These are phyloP conservation scores for Pseudorhiza aurosa DNA, from an alignment of 30 jellyfish, hydroid and myxozoan species.

Conservation along the genomic window DNA sequence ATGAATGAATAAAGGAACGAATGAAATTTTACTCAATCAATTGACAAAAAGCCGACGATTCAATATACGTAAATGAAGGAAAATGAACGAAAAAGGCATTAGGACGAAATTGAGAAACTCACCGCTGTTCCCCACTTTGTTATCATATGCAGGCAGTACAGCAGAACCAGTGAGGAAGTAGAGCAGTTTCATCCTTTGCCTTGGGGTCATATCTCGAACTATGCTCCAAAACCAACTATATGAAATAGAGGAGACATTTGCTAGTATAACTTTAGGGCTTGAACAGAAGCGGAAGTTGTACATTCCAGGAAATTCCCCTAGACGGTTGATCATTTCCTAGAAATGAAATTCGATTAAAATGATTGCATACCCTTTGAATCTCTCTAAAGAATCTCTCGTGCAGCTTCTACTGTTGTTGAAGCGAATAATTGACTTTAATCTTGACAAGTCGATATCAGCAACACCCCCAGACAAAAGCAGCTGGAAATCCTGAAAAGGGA, in stretches of 20 bases:
- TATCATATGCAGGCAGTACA: slow-evolving; percentile 85
- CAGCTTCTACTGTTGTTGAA: slow-evolving; percentile 83
- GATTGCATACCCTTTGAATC: slow-evolving; percentile 73
- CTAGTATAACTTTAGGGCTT: too few species aligned
- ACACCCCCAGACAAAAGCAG: slow-evolving; percentile 91
- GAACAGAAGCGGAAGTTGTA: not conserved
- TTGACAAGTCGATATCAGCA: slow-evolving; percentile 67
- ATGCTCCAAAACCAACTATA: slow-evolving; percentile 92
- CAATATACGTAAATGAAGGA: not conserved
- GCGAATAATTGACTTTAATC: slow-evolving; percentile 73
- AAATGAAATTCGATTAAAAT: not conserved
- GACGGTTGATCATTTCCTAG: not conserved
- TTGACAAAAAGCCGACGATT: not conserved
- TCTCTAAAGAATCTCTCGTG: slow-evolving; percentile 66
- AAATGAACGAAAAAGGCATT: not conserved
- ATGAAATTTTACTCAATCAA: not conserved
- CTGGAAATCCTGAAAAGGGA: slow-evolving; percentile 76
- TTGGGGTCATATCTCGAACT: slow-evolving; percentile 78
- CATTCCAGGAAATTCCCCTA: not conserved
- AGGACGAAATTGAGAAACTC: not conserved
- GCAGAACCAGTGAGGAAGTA: slow-evolving; percentile 91
- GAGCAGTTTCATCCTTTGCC: slow-evolving; percentile 78
- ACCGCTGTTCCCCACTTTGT: slow-evolving; percentile 88
- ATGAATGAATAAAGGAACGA: not conserved
- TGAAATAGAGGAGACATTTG: too few species aligned